These are phyloP conservation scores for Bradypodion pumilum DNA, from an alignment of 2,797 vertebrate species.

Conservation along the genomic window DNA sequence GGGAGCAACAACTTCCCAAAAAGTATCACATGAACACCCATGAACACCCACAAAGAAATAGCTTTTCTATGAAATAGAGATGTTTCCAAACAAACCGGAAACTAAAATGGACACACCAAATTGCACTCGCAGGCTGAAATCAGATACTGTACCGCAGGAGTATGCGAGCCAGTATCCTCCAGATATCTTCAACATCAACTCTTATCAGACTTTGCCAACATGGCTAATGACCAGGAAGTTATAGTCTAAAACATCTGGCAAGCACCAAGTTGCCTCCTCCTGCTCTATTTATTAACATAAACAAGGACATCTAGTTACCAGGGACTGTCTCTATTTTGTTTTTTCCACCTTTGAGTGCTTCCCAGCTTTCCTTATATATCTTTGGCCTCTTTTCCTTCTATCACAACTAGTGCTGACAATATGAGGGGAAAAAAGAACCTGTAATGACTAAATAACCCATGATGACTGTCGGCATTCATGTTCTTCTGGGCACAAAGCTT, in stretches of 20 bases:
- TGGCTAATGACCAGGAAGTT: not conserved
- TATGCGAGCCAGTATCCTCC: not conserved
- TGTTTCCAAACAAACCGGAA: not conserved
- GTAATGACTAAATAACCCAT: too few relatives aligned
- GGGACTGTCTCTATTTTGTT: not conserved
- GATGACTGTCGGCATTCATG: too few relatives aligned
- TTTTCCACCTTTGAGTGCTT: too few relatives aligned
- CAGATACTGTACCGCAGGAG: not conserved
- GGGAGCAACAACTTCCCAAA: slow-evolving; percentile 50
- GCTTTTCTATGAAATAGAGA: not conserved
- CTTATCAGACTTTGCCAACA: not conserved
- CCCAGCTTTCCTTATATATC: not conserved
- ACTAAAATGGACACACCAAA: not conserved
- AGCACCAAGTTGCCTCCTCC: not conserved
- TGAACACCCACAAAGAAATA: not conserved
- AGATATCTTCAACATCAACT: not conserved
- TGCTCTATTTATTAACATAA: not conserved
- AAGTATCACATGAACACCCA: slow-evolving; percentile 34
- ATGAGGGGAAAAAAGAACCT: too few relatives aligned
- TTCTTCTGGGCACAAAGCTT: too few relatives aligned
- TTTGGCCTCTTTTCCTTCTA: not conserved
- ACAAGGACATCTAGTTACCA: not conserved
- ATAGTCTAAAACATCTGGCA: not conserved
- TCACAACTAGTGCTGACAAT: not conserved
- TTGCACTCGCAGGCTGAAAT: not conserved